phyloP scores from a whole-genome alignment of 92 coral and sea anemone genomes.

The Porites evermanni region DNA sequence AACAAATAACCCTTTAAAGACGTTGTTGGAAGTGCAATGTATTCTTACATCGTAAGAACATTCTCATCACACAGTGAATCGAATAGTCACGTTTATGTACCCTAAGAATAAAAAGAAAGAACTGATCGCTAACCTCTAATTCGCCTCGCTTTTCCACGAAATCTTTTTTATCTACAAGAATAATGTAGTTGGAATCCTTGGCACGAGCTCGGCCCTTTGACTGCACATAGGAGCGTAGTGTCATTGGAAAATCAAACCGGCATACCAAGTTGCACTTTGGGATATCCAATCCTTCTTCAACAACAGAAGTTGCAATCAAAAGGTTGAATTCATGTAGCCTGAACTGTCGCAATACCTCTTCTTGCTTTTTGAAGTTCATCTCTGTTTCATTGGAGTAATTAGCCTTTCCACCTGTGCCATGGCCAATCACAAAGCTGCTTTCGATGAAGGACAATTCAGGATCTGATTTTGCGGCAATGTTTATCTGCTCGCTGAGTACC shows the following conservation, averaged over 20 bases:
- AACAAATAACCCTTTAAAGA: no score
- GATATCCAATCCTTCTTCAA: constrained; percentile 96
- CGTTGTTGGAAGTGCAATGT: no score
- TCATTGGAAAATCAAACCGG: constrained; percentile 90
- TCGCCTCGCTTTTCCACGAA: constrained; percentile 45
- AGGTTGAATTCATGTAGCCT: constrained; percentile 77
- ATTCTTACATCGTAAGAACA: no score
- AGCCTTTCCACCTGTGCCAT: constrained; percentile 68
- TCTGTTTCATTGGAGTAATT: constrained; percentile 64
- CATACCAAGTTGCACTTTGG: constrained; percentile 93
- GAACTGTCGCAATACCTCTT: constrained; percentile 68
- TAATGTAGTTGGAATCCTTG: constrained; percentile 71
- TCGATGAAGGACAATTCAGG: constrained; percentile 54
- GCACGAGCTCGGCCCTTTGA: constrained; percentile 96
- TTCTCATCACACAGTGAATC: no score
- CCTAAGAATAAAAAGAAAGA: no score
- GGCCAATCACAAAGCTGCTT: constrained; percentile 90
- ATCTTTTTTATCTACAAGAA: constrained; percentile 60
- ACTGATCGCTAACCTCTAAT: constrained; percentile 50
- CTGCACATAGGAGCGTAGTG: constrained; percentile 86
- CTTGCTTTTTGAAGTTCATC: constrained; percentile 89
- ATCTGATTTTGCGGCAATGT: constrained; percentile 67
- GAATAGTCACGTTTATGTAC: no score
- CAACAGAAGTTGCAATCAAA: constrained; percentile 90
- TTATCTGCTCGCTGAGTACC: constrained; percentile 81